phyloP scores from a whole-genome alignment of 2,888 invertebrate species.

The Hirudinaria manillensis region DNA sequence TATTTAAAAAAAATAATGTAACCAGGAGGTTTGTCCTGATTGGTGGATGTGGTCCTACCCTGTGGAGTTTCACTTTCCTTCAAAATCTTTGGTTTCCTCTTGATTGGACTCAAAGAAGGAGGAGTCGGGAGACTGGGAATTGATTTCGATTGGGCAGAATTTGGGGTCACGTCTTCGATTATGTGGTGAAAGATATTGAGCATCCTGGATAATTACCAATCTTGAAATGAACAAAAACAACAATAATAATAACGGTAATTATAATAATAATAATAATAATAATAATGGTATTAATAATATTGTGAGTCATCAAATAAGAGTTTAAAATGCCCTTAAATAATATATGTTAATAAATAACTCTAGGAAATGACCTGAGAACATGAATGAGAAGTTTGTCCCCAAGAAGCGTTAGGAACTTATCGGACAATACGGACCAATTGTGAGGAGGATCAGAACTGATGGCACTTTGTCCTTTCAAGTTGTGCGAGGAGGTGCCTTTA shows the following conservation, averaged over 20 bases:
- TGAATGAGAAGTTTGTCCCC: slow-evolving; percentile 67
- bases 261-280: slow-evolving; percentile 7
- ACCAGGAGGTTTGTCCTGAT: slow-evolving; percentile 10
- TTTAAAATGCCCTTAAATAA: not conserved
- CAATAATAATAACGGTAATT: not conserved
- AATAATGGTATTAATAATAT: not conserved
- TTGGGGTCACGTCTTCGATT: slow-evolving; percentile 63
- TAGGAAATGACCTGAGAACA: slow-evolving; percentile 58
- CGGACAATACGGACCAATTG: slow-evolving; percentile 49
- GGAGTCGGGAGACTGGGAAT: slow-evolving; percentile 53
- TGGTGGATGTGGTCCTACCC: not conserved
- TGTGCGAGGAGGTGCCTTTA: not conserved
- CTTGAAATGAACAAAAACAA: not conserved
- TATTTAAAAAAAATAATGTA: not conserved
- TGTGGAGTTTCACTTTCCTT: slow-evolving; percentile 29
- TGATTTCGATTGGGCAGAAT: slow-evolving; percentile 57
- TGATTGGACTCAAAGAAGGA: slow-evolving; percentile 54
- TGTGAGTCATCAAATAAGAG: too few species aligned
- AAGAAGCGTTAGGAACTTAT: slow-evolving; percentile 56
- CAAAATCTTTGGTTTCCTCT: slow-evolving; percentile 50
- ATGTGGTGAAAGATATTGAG: slow-evolving; percentile 71
- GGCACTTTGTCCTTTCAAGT: not conserved
- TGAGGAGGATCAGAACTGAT: not conserved
- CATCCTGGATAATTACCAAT: slow-evolving; percentile 52
- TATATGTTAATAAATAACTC: not conserved